Percentiles rank a stretch among this genome's conserved stretches.
Evolutionary conservation across 2,797 vertebrate genomes (phyloP).

Genomic region (Enteromius trimaculatus): DNA sequence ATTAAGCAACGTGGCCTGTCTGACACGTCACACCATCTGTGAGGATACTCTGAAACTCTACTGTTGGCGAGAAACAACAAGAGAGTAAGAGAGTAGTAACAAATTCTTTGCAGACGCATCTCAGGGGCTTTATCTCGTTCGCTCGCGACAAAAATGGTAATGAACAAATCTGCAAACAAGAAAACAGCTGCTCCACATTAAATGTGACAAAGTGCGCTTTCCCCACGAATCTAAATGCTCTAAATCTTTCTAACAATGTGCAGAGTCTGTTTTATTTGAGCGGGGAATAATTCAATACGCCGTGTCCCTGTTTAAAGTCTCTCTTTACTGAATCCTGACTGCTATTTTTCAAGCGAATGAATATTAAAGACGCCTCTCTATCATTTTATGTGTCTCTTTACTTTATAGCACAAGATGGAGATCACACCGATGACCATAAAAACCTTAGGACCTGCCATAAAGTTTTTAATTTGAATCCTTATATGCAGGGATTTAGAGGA

Average conservation of each 20-base stretch:
- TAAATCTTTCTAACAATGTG: slow-evolving; percentile 43
- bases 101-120: slow-evolving; percentile 11
- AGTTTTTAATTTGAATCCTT: slow-evolving; percentile 64
- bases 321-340: neutral
- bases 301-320: neutral
- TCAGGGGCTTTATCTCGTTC: slow-evolving; percentile 34
- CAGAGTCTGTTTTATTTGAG: slow-evolving; percentile 37
- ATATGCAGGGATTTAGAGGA: slow-evolving; percentile 36
- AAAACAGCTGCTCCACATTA: slow-evolving; percentile 50
- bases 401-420: slow-evolving; percentile 60
- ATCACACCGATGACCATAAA: slow-evolving; percentile 65
- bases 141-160: slow-evolving; percentile 41
- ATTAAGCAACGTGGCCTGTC: neutral
- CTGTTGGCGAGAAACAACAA: neutral
- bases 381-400: slow-evolving; percentile 61
- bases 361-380: slow-evolving; percentile 48
- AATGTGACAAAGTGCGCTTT: slow-evolving; percentile 41
- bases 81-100: slow-evolving; percentile 27
- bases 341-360: slow-evolving; percentile 15
- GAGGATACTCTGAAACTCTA: neutral
- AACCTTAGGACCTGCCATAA: slow-evolving; percentile 64
- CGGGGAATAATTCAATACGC: slow-evolving; percentile 19
- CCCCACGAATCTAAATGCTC: slow-evolving; percentile 33
- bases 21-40: slow-evolving; percentile 14
- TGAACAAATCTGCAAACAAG: slow-evolving; percentile 46